Evolutionary conservation across 2,797 vertebrate species (phyloP).

Genomic region (Megalops cyprinoides): DNA sequence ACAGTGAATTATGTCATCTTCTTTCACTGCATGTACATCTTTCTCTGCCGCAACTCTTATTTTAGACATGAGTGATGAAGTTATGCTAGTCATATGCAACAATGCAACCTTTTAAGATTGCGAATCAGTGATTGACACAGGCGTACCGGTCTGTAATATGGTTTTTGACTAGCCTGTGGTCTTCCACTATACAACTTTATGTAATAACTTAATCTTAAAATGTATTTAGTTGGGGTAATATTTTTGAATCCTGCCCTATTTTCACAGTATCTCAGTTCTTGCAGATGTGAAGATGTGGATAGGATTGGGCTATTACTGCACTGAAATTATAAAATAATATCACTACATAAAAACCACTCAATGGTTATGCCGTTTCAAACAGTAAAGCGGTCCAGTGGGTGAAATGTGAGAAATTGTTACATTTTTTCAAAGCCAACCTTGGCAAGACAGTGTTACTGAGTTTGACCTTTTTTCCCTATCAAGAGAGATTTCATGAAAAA

Average conservation of each 20-base stretch:
- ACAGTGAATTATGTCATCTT: slow-evolving; percentile 21
- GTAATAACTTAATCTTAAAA: background rate
- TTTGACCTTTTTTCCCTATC: background rate
- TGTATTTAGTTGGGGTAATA: too few species aligned
- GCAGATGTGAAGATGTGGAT: background rate
- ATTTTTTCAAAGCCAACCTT: background rate
- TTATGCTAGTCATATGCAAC: background rate
- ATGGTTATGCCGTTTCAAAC: background rate
- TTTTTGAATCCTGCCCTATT: too few species aligned
- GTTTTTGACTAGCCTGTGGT: background rate
- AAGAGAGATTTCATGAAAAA: background rate
- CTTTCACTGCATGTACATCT: background rate
- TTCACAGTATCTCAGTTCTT: too few species aligned
- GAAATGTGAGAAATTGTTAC: background rate
- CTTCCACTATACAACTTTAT: background rate
- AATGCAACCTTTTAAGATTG: background rate
- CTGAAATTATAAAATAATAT: background rate
- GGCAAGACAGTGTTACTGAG: background rate
- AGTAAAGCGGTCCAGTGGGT: background rate
- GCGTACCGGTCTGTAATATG: background rate
- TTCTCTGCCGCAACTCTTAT: background rate
- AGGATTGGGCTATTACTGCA: background rate
- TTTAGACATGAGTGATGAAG: background rate
- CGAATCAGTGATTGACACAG: background rate
- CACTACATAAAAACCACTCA: background rate